phyloP scores from a whole-genome alignment of 2,113 vertebrate species.

The Arvicanthis niloticus region DNA sequence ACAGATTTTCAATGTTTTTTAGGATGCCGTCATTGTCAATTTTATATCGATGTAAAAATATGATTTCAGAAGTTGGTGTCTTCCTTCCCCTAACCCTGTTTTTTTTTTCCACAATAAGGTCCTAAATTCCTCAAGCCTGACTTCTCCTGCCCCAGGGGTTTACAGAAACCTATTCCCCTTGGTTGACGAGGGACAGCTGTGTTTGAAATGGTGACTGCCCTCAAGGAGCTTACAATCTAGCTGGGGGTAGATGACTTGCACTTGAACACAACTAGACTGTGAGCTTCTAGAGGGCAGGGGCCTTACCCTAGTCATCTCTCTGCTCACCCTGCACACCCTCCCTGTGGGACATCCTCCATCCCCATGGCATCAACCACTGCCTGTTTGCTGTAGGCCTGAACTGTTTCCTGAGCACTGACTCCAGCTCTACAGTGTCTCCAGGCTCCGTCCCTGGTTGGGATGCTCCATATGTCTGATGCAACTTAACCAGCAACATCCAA shows the following conservation, averaged over 20 bases:
- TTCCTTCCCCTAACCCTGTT: conserved; percentile 78
- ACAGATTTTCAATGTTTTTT: conserved; percentile 30
- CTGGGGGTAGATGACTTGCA: conserved; percentile 79
- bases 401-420: conserved; percentile 18
- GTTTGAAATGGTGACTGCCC: conserved; percentile 81
- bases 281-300: conserved; percentile 84
- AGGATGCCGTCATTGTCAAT: conserved; percentile 10
- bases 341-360: conserved; percentile 71
- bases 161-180: conserved; percentile 70
- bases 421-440: neutral
- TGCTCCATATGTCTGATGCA: neutral
- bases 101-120: conserved; percentile 78
- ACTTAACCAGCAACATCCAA: neutral
- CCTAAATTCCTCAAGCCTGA: conserved; percentile 77
- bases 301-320: conserved; percentile 80
- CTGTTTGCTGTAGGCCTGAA: conserved; percentile 66
- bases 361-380: conserved; percentile 63
- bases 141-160: conserved; percentile 74
- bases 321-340: conserved; percentile 79
- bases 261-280: conserved; percentile 83
- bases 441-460: neutral
- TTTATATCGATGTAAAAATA: conserved; percentile 62
- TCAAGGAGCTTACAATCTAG: conserved; percentile 85
- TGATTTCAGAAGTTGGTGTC: conserved; percentile 64
- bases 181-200: conserved; percentile 78